Evolutionary conservation across 2,113 vertebrate species (phyloP), one percentile per base, ranked within the genome.

Genomic region (Copsychus sechellarum): DNA sequence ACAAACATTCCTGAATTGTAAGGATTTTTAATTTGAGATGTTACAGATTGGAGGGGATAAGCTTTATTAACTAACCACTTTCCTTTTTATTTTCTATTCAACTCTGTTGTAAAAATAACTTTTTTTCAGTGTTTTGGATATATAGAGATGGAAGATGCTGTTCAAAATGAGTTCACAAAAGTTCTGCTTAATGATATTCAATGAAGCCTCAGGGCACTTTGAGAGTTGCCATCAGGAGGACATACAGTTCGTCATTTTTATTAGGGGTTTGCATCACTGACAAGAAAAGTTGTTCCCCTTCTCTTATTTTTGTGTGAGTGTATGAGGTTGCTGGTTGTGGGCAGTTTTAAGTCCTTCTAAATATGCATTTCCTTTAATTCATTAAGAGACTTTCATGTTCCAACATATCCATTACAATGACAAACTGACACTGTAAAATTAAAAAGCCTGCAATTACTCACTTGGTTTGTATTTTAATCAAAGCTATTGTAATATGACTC

Each of bases 291-390:
- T 94, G 48, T 83, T 92, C 81, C 86, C 33, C 45, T 42, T 40
- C 47, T 78, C 48, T 62, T 77, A 48, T 91, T 74, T 95, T 64
- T 95, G 72, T 92, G 56, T 67, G 80, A 90, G 71, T 66, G 2
- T 91, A 57, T 85, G 89, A 87, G 79, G 87, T 54, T 95, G 40
- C 82, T 85, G 82, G 90, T 93, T 83, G 60, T 57, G 69, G 92
- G 51, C 69, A 88, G 51, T 88, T 96, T 95, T 90, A 96, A 96
- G 85, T 81, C 86, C 61, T 95, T 83, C 88, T 90, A 92, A 94
- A 95, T 94, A 92, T 81, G 79, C 72, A 88, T 96, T 92, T 95
- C 33, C 87, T 94, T 96, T 95, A 96, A 96, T 96, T 95, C 94
- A 92, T 95, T 93, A 95, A 95, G 83, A 89, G 77, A 74, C 89